These are phyloP conservation scores for Poeciliopsis turneri DNA, from an alignment of 2,797 vertebrate species.

Conservation along the genomic window DNA sequence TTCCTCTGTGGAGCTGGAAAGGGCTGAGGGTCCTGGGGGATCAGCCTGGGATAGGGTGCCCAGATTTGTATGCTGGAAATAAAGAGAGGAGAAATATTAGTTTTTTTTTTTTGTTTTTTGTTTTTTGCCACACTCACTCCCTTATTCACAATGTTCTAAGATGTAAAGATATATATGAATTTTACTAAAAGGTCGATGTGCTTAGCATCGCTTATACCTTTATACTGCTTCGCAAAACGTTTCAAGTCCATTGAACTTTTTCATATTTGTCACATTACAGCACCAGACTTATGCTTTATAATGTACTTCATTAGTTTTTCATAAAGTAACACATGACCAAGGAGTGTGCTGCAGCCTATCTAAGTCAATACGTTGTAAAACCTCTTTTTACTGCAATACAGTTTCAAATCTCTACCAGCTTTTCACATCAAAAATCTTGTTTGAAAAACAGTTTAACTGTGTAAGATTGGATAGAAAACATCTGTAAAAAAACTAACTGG, in stretches of 20 bases:
- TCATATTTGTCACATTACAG: background rate
- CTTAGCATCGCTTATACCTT: background rate
- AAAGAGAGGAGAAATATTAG: slow-evolving; percentile 29
- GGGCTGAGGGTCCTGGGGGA: slow-evolving; percentile 68
- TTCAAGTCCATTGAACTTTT: background rate
- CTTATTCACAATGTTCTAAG: background rate
- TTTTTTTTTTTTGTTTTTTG: slow-evolving; percentile 8
- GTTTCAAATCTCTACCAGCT: background rate
- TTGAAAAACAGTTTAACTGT: background rate
- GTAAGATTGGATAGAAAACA: background rate
- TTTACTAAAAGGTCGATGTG: background rate
- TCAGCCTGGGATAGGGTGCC: slow-evolving; percentile 64
- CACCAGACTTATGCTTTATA: background rate
- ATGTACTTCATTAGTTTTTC: background rate
- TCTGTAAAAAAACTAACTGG: background rate
- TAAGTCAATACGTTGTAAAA: background rate
- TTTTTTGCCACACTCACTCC: background rate
- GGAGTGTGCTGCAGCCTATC: background rate
- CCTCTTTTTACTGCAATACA: background rate
- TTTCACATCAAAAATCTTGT: background rate
- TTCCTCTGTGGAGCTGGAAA: slow-evolving; percentile 71
- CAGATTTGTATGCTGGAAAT: slow-evolving; percentile 56
- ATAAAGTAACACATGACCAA: background rate
- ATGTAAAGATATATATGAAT: no score
- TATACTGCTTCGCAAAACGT: background rate